Evolutionary conservation across 2,113 vertebrate species (phyloP), one percentile per base, ranked within the genome.

Genomic region (Brachypodius melanocephalos): DNA sequence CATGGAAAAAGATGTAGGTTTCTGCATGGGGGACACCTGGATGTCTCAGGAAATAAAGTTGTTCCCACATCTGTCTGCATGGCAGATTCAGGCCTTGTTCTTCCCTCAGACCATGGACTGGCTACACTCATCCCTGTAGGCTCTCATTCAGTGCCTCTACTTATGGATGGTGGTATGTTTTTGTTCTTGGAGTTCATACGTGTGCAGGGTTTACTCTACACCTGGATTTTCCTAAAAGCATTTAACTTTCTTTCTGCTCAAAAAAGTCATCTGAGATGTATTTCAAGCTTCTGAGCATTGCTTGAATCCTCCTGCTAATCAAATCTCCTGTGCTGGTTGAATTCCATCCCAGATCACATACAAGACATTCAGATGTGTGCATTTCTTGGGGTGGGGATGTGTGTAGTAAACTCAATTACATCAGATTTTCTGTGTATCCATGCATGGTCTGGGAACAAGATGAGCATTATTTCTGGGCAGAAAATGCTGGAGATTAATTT

Each of bases 211-310:
- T 84, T 92, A n/a, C 12, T 4, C 2, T 24, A 38, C 38, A 76
- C 6, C 45, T 73, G 19, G 16, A 61, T 88, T 91, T 85, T 29
- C 9, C 45, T 65, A 18, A 28, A 76, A 20, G 5, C 5, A 61
- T 19, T 13, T 78, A 3, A 14, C 7, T 18, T 63, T 55, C 90
- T 67, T 72, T 22, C 14, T 36, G 36, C n/a, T 82, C 21, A 91
- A 63, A 88, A 87, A 66, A 52, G 40, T 61, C 0, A 10, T 66
- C 49, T 67, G 29, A 85, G 71, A 54, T 32, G 40, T 68, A 61
- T 88, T 85, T 85, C 52, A 79, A 54, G 32, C 26, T 89, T 81
- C 65, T 63, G 61, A 75, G 69, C n/a, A 21, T 94, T 91, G 10
- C 21, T 61, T 68, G 58, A 88, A 88, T 76, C 61, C 1, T 2